Base-by-base conservation (phyloP, 2,888 invertebrate genomes). In the Antheraea assamensis region DNA sequence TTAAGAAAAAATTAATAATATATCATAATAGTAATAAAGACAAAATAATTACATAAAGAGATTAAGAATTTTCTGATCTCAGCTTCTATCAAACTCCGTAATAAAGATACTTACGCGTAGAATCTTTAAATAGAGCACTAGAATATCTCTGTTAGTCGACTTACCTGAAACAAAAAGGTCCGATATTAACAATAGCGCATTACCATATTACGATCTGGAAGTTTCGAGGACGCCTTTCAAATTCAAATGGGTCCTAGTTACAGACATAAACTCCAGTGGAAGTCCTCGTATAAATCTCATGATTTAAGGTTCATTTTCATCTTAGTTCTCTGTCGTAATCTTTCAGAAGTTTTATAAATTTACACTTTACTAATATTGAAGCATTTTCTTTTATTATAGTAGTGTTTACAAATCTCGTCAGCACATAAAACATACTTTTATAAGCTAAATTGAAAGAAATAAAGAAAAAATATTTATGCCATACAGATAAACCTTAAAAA, bases 141-240 rank as follows among this genome's bases (percentile, higher is more conserved):
- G 61, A 73, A 73, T 71, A 47, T 55, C 73, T 64, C 55, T 55
- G 72, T 27, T 61, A 71, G 71, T 70, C 73, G 76, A 82, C 86
- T 85, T 86, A 86, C 86, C 85, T 86, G 83, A 75, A 86, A 85
- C 81, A 82, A 85, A 85, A 80, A 81, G 78, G 76, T 74, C 73
- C 74, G 78, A 78, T 75, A 76, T 84, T 81, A 85, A 80, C 79
- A 79, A 81, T 81, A 78, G 73, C 75, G 74, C 73, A 77, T 80
- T 82, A 76, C 75, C 76, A 76, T 73, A 71, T 68, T 52, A 31
- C 55, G 68, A 31, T 58, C 30, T 17, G n/a, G 55, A 15, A 52
- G 52, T 61, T 21, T 61, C 61, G 35, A 49, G 77, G 73, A 72
- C 74, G 64, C 74, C 77, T 76, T 76, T 77, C 77, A 75, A 75